Evolutionary conservation across 2,888 invertebrate genomes (phyloP), one percentile per base, ranked within the genome.

Genomic region (Terebella lapidaria): DNA sequence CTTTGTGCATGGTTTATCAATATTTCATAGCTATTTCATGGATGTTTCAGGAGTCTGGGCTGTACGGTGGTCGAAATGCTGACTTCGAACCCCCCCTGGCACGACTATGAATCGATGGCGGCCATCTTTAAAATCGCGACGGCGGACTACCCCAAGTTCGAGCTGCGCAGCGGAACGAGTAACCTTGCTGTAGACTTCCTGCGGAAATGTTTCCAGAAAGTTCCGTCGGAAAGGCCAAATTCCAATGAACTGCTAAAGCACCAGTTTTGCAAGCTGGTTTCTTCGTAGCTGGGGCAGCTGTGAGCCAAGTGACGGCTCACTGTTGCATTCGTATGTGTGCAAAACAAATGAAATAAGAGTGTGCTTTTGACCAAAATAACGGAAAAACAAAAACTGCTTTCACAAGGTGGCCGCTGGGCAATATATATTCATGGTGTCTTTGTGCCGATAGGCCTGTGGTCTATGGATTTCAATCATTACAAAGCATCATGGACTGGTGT

Each of bases 41-140:
- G n/a, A n/a, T n/a, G n/a, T n/a, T n/a, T n/a, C 73, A 81, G 81
- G 81, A 80, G 80, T 67, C 66, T 81, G 2, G 81, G 77, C n/a
- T 78, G 79, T 64, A 80, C 81, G 0, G 69, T 81, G 22, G 80
- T 81, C 22, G 81, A 81, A 70, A 80, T 81, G 80, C 66, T 81
- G 27, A 78, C 78, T 0, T 70, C 69, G 52, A 72, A 71, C 62
- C 81, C 81, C n/a, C 81, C 81, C 1, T 81, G 76, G 72, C 68
- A 72, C 26, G 76, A 80, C 45, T 72, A 73, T 35, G 81, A 81
- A 64, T 72, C 79, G 2, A 77, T 80, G 73, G 80, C 80, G 4
- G 81, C 80, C 59, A 78, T 81, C 63, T 81, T 77, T 66, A 76
- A 78, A 67, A 81, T 81, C 29, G 81, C 79, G 10, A 78, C 75